phyloP scores from a whole-genome alignment of 2,888 invertebrate genomes.

The Phengaris alcon region DNA sequence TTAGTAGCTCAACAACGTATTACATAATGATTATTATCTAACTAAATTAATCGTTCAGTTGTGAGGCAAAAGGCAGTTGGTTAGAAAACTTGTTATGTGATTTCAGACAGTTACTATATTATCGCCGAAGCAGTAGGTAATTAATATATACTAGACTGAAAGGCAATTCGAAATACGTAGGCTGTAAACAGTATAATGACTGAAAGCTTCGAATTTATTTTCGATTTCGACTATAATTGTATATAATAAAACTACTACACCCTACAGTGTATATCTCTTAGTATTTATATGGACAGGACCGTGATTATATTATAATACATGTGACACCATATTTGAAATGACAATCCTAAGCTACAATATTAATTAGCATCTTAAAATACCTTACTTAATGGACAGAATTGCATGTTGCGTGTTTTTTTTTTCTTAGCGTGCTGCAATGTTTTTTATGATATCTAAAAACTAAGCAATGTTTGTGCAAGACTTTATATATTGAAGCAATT shows the following conservation, averaged over 20 bases:
- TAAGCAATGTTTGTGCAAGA: constrained; percentile 21
- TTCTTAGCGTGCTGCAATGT: constrained; percentile 52
- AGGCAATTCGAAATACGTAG: constrained; percentile 19
- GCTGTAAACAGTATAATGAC: background rate
- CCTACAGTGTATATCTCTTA: constrained; percentile 45
- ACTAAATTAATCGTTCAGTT: constrained; percentile 39
- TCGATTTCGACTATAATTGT: background rate
- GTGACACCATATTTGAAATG: constrained; percentile 58
- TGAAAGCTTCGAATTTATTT: constrained; percentile 18
- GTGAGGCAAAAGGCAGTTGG: constrained; percentile 40
- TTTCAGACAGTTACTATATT: constrained; percentile 31
- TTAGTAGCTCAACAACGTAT: constrained; percentile 44
- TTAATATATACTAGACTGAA: constrained; percentile 10
- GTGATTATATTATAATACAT: constrained; percentile 64
- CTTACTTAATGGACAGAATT: constrained; percentile 78
- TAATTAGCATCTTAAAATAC: constrained; percentile 57
- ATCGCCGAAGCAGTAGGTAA: constrained; percentile 35
- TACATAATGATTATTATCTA: constrained; percentile 39
- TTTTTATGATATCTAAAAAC: constrained; percentile 35
- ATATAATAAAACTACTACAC: constrained; percentile 23
- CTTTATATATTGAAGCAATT: constrained; percentile 33
- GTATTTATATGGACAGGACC: constrained; percentile 58
- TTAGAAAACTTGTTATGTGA: constrained; percentile 35
- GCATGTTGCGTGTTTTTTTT: constrained; percentile 68
- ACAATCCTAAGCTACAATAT: constrained; percentile 52